Evolutionary conservation across 1,140 invertebrate species (phyloP), one percentile per base, ranked within the genome.

Genomic region (Heliconius nattereri): DNA sequence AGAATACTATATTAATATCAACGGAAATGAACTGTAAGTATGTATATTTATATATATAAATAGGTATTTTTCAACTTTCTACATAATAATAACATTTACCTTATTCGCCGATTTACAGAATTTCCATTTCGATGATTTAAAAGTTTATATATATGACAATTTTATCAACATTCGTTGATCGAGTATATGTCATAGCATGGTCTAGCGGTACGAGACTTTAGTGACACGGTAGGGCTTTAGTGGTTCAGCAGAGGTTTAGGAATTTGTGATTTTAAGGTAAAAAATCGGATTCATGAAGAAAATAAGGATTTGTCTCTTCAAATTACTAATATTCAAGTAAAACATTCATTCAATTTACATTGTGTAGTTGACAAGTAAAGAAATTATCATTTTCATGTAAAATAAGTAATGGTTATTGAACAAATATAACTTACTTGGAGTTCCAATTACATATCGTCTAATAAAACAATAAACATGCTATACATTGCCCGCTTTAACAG

Each of bases 391-490:
- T 29, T 29, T 66, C 8, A 3, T 16, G 1, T 16, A 66, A 66
- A 66, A 66, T 16, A 54, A 7, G 77, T 80, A 86, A 82, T 85
- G 83, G n/a, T 79, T 35, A 66, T 9, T 23, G 20, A 60, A 60
- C 54, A 60, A 23, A 60, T 23, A 60, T 3, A 60, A n/a, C 20
- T 23, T 23, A 26, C 9, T 26, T 9, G 1, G 2, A n/a, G n/a
- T 11, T 60, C 3, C 8, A 60, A 11, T 60, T 60, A 26, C 7
- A n/a, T 60, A 20, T 2, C 7, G 1, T 60, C n/a, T 60, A 60
- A 60, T 60, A 60, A 16, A 5, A 66, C 9, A 5, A 29, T 26
- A 29, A 1, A 16, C 26, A 66, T 66, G 9, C 6, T 29, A 19
- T 66, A 66, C 60, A 66, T 66, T 26, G 16, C 26, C 20, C 2